Evolutionary conservation across 37 sponge, comb jelly and placozoan genomes (phyloP).

Genomic region (Tethya wilhelma): DNA sequence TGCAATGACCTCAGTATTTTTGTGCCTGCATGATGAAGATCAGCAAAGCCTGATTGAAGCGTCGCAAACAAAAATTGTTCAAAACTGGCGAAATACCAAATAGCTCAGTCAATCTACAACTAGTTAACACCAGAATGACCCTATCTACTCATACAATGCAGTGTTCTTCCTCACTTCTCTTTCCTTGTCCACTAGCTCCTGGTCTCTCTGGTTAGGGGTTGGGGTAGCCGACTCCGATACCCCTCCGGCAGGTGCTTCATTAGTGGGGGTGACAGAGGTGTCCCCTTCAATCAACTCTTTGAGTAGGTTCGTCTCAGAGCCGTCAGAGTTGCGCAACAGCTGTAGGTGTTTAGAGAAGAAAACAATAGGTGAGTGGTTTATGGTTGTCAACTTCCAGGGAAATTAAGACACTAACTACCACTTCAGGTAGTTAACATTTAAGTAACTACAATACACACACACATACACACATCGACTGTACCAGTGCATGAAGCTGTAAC

Average conservation of each 20-base stretch:
- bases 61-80: no score
- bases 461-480: no score
- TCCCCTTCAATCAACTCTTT: slow-evolving; percentile 4
- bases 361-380: neutral
- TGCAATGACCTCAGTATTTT: no score
- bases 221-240: neutral
- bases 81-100: no score
- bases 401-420: neutral
- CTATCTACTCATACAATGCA: no score
- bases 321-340: slow-evolving; percentile 50
- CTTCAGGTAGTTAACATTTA: no score
- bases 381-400: no score
- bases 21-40: no score
- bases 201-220: neutral
- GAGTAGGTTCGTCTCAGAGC: neutral
- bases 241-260: neutral
- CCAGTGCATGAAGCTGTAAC: slow-evolving; percentile 53
- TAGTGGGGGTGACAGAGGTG: neutral
- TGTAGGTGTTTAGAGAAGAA: neutral
- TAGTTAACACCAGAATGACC: no score
- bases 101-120: no score
- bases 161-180: neutral
- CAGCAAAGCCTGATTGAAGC: no score
- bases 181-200: neutral
- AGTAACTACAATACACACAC: neutral